phyloP scores from a whole-genome alignment of 2,797 vertebrate species.

The Vireo griseus region DNA sequence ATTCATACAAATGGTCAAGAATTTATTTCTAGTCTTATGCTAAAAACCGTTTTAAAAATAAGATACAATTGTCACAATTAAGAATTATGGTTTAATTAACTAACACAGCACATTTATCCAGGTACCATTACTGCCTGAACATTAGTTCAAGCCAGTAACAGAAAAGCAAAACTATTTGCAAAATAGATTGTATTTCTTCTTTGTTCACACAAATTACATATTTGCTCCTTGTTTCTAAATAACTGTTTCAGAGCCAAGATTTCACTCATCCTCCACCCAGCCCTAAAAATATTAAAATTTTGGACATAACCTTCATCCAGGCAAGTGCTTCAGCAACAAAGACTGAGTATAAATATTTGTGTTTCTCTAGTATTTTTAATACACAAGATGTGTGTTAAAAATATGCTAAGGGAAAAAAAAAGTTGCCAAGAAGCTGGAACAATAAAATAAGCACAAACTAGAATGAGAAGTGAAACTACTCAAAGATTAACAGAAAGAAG shows the following conservation, averaged over 20 bases:
- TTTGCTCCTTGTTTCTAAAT: not conserved
- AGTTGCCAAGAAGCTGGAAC: not conserved
- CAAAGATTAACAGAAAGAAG: slow-evolving; percentile 18
- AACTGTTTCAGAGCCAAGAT: not conserved
- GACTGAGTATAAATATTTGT: not conserved
- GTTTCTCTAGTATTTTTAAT: not conserved
- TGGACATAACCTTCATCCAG: not conserved
- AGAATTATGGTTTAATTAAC: not conserved
- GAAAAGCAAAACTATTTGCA: not conserved
- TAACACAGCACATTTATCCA: not conserved
- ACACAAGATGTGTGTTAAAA: not conserved
- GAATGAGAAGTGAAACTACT: slow-evolving; percentile 46
- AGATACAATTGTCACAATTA: not conserved
- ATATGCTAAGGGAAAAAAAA: not conserved
- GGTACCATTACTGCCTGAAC: not conserved
- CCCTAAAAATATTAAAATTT: not conserved
- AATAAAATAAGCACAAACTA: not conserved
- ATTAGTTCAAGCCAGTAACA: not conserved
- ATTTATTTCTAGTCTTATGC: not conserved
- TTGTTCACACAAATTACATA: not conserved
- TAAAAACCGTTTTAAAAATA: not conserved
- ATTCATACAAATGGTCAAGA: not conserved
- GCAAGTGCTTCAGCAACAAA: not conserved
- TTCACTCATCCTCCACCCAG: not conserved
- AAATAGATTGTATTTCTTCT: not conserved